Base-by-base conservation (phyloP, 1,140 invertebrate genomes). In the Eumeta japonica region DNA sequence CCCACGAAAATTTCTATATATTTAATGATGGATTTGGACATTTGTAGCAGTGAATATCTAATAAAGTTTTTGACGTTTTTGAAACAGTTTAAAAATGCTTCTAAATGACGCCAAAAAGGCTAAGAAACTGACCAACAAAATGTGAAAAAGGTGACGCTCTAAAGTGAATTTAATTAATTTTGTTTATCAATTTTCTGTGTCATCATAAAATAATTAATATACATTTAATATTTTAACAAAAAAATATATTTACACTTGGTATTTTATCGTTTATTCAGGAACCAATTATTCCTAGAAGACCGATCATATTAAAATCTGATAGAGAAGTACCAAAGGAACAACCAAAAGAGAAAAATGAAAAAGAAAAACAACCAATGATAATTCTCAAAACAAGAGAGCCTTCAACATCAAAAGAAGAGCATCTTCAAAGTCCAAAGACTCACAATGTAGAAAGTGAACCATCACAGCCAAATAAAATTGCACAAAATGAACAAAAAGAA, bases 401-500 rank as follows among this genome's bases (percentile, higher is more conserved):
- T 29, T 75, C 63, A 39, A 39, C 66, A 0, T 54, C 66, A 1
- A 77, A 76, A 45, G 75, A 77, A 16, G 73, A 76, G n/a, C 43
- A 68, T 7, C 58, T 71, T 1, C 45, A 55, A 9, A 75, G 72
- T 42, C 75, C 75, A 5, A 75, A 72, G 41, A 28, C 10, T 10
- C 50, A 60, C 31, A 44, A 51, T n/a, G 50, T 52, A 31, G 72
- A 75, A 27, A 24, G 30, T 17, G 63, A 65, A 37, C 50, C 53
- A 10, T 55, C 55, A 11, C 58, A 71, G 35, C 58, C 65, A 10
- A 54, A 46, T 36, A 77, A 75, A 48, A 77, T 77, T 43, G 70
- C 62, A 29, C 72, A 77, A 39, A 75, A 77, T 62, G 75, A 75
- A 52, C 54, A 60, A 39, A 75, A 75, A 45, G 75, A 75, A 29